Evolutionary conservation across 2,888 invertebrate genomes (phyloP), one percentile per base, ranked within the genome.

Genomic region (Ormia ochracea): DNA sequence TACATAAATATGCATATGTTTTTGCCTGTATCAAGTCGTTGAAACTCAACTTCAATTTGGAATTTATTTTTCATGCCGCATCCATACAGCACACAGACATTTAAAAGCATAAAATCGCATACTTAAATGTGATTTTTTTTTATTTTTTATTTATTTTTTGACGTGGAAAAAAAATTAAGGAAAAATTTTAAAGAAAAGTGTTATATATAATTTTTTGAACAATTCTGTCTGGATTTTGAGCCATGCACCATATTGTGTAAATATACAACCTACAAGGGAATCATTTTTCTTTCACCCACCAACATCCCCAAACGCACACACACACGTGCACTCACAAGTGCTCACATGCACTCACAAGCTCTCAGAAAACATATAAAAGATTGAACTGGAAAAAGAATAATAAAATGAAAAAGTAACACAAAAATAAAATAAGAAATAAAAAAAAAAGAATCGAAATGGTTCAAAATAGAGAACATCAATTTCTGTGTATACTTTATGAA

Each of bases 201-300:
- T 69, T 76, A 23, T 76, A 56, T 72, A 63, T 63, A 28, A 38
- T 74, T 65, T 74, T 56, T 61, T 61, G 17, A 48, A 69, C 61
- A 76, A 69, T 69, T 17, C 54, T 69, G 69, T 76, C 76, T 76
- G 76, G 38, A 28, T 45, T 63, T 54, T 26, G 54, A 45, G 45
- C 52, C 73, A 54, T 75, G 61, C 38, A 61, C 21, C 75, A 68
- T 75, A 75, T 76, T 69, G 68, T 76, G 61, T 76, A 76, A 69
- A 76, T 69, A 76, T 61, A 69, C 69, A 76, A 76, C 76, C 76
- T 69, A 76, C 76, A 21, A 54, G 69, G 76, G 61, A 76, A 76
- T 76, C 76, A 28, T 69, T 76, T 68, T 68, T 50, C 41, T 54
- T 36, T 14, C n/a, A 26, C 12, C n/a, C 9, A 28, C 26, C 19